Evolutionary conservation across 2,888 invertebrate genomes (phyloP).

Genomic region (Ochropleura leucogaster): DNA sequence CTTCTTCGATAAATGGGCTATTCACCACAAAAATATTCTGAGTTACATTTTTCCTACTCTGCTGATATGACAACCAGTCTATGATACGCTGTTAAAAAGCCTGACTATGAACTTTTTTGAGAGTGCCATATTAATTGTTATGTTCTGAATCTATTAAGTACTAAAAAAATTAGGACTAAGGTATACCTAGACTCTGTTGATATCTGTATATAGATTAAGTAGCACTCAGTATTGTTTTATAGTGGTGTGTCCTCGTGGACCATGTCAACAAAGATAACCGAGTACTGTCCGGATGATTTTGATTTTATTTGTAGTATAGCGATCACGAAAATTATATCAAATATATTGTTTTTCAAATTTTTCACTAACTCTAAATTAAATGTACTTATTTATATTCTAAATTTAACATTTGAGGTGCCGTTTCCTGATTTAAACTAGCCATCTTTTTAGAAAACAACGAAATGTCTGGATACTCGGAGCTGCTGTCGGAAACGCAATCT

Average conservation of each 20-base stretch:
- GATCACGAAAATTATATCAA: constrained; percentile 4
- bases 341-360: not conserved
- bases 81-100: too few relatives aligned
- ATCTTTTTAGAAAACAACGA: constrained; percentile 82
- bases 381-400: not conserved
- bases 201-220: too few relatives aligned
- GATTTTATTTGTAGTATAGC: not conserved
- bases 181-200: too few relatives aligned
- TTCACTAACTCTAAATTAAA: not conserved
- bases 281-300: not conserved
- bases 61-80: too few relatives aligned
- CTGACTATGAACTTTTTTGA: too few relatives aligned
- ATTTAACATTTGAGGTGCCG: not conserved
- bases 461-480: constrained; percentile 83
- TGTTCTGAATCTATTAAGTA: too few relatives aligned
- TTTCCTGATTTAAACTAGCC: constrained; percentile 12
- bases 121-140: too few relatives aligned
- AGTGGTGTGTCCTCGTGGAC: not conserved
- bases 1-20: too few relatives aligned
- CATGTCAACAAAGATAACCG: not conserved
- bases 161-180: too few relatives aligned
- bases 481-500: constrained; percentile 91
- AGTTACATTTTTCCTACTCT: too few relatives aligned
- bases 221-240: constrained; percentile 1
- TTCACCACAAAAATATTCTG: too few relatives aligned